phyloP scores from a whole-genome alignment of 2,797 vertebrate species.

The Discoglossus pictus region DNA sequence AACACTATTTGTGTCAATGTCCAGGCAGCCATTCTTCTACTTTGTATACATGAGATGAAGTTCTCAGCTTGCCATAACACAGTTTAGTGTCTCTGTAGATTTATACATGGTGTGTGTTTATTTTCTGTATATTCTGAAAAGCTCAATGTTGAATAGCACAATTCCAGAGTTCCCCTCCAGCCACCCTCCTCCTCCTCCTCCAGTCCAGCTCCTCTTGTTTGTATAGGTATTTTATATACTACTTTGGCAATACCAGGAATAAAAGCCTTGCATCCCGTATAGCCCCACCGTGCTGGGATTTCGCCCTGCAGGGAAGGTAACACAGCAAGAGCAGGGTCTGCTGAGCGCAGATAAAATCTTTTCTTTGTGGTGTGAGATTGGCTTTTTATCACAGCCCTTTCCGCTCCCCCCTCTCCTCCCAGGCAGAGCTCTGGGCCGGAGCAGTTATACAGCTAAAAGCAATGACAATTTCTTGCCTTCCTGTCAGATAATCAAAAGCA shows the following conservation, averaged over 20 bases:
- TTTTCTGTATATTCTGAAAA: not conserved
- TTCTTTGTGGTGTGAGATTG: conserved; percentile 47
- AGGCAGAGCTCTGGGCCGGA: conserved; percentile 25
- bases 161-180: conserved; percentile 24
- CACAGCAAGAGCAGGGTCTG: conserved; percentile 32
- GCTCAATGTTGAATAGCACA: conserved; percentile 2
- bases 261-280: not conserved
- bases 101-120: conserved; percentile 15
- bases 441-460: conserved; percentile 34
- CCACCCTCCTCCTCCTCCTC: not conserved
- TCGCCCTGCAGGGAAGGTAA: conserved; percentile 35
- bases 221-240: not conserved
- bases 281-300: conserved; percentile 28
- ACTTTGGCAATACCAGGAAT: conserved; percentile 19
- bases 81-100: conserved; percentile 4
- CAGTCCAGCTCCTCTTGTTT: conserved; percentile 9
- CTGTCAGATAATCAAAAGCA: conserved; percentile 47
- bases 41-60: conserved; percentile 3
- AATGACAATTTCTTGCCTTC: conserved; percentile 35
- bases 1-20: no score
- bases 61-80: not conserved
- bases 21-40: not conserved
- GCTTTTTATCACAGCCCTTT: conserved; percentile 41
- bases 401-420: conserved; percentile 17
- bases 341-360: conserved; percentile 44